Evolutionary conservation across 1,140 invertebrate species (phyloP), one percentile per base, ranked within the genome.

Genomic region (Zaprionus camerounensis): DNA sequence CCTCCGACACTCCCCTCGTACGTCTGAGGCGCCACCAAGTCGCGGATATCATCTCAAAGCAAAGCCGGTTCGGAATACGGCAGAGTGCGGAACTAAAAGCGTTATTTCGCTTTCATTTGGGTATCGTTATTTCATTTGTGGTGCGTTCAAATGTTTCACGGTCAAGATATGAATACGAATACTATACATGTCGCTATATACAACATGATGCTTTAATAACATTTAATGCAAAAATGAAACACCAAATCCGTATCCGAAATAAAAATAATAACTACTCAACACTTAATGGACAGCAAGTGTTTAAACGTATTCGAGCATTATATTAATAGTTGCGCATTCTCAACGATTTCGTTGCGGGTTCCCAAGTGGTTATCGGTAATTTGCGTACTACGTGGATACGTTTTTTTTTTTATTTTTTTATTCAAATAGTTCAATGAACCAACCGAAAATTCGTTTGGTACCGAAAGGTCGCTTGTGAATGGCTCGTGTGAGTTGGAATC

Each of bases 291-390:
- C 76, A 74, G 67, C 71, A 38, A 69, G 67, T 71, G 46, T 57
- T 68, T 58, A 41, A 26, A 34, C 28, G 58, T 22, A 66, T 69
- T 69, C 46, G 71, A 31, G 24, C 26, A 34, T 61, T 12, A 55
- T 44, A 68, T 76, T 80, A 80, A 75, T 86, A 74, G 72, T 70
- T 67, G 34, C 28, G 46, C 41, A 51, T 49, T 64, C 53, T 64
- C 41, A 51, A 79, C 46, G 56, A 58, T 66, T 84, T 71, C 58
- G 72, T 86, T 76, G 69, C 56, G 46, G 41, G n/a, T 20, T 46
- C n/a, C 78, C 58, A 80, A 85, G 79, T 80, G 72, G 62, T 64
- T 90, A 90, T 90, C 85, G 85, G 85, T 90, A 90, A 82, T 91
- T 90, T 90, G 86, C 86, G 85, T 90, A 90, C 79, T 79, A 81